Conservation (phyloP, 2,888 invertebrate species). For the Sympetrum striolatum region DNA sequence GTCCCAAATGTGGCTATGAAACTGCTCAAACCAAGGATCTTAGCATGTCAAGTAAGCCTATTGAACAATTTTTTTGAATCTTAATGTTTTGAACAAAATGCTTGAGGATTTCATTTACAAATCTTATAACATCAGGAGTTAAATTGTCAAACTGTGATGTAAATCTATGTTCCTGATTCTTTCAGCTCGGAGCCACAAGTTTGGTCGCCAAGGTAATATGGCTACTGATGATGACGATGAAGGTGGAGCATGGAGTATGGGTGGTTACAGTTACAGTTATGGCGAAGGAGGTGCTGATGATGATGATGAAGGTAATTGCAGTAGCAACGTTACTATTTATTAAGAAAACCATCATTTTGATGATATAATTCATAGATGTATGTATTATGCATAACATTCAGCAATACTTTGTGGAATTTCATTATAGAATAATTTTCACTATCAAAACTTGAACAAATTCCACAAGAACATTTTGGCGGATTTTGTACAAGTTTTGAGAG, state of each 20-base stretch:
- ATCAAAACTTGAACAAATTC: too few species aligned
- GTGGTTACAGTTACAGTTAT: constrained; percentile 49
- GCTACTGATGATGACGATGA: constrained; percentile 69
- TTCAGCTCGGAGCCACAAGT: constrained; percentile 83
- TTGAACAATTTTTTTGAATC: neutral
- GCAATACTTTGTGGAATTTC: too few species aligned
- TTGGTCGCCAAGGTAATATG: constrained; percentile 81
- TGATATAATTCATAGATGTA: too few species aligned
- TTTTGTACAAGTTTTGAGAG: too few species aligned
- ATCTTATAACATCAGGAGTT: neutral
- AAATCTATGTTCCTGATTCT: neutral
- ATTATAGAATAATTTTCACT: too few species aligned
- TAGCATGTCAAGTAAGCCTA: constrained; percentile 86
- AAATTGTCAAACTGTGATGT: too few species aligned
- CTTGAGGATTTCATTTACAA: neutral
- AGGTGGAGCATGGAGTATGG: constrained; percentile 62
- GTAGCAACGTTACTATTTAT: neutral
- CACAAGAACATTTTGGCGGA: too few species aligned
- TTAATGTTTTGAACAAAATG: neutral
- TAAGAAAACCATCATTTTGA: too few species aligned
- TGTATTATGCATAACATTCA: too few species aligned
- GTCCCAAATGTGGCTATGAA: constrained; percentile 92
- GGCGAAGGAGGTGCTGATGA: constrained; percentile 59
- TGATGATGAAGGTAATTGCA: constrained; percentile 51
- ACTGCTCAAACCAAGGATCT: constrained; percentile 94